A percentile compares a stretch with the other conserved stretches of the same genome.
phyloP scores from a whole-genome alignment of 2,888 invertebrate species.

The Drosophila phalerata region DNA sequence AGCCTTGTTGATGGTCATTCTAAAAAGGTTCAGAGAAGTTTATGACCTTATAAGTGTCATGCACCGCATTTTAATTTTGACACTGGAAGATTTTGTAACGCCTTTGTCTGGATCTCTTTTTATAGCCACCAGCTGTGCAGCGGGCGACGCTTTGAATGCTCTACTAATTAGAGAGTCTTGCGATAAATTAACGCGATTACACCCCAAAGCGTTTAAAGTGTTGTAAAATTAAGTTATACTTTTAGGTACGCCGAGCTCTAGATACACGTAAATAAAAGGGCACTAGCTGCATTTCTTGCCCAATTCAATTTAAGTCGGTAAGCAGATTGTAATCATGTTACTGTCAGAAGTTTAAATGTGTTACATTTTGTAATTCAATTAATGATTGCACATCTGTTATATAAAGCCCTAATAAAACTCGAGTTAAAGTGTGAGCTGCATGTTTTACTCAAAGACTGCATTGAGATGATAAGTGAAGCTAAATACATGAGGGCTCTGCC shows the following conservation, averaged over 20 bases:
- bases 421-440: background rate
- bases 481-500: no score
- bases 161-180: constrained; percentile 73
- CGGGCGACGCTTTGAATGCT: constrained; percentile 65
- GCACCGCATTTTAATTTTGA: constrained; percentile 65
- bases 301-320: constrained; percentile 6
- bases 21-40: constrained; percentile 57
- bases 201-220: constrained; percentile 49
- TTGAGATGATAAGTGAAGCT: no score
- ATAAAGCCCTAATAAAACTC: background rate
- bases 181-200: constrained; percentile 73
- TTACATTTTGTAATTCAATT: constrained; percentile 47
- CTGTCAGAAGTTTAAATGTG: constrained; percentile 24
- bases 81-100: constrained; percentile 35
- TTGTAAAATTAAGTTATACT: constrained; percentile 68
- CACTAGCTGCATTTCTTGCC: background rate
- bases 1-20: constrained; percentile 2
- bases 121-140: constrained; percentile 62
- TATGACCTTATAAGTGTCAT: constrained; percentile 71
- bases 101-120: constrained; percentile 20
- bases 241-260: constrained; percentile 33
- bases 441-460: background rate
- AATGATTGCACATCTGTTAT: constrained; percentile 1
- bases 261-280: constrained; percentile 6
- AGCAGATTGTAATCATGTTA: constrained; percentile 18